Conservation (phyloP, 2,888 invertebrate species). For the Antheraea assamensis region DNA sequence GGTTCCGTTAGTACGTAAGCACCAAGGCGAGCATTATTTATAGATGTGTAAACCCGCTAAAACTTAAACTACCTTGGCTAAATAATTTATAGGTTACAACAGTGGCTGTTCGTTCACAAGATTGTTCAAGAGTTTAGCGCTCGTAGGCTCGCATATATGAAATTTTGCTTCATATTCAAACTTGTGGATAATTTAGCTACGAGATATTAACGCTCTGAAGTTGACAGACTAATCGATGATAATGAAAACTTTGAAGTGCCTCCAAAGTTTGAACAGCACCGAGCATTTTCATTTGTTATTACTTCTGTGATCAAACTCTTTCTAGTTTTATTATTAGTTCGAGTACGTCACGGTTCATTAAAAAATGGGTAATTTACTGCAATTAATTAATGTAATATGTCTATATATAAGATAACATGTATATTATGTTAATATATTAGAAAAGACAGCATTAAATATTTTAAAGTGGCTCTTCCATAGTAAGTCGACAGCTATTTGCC, state of each 20-base stretch:
- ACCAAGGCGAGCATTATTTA: conserved; percentile 48
- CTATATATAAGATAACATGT: too few species aligned
- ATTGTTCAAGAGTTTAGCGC: conserved; percentile 55
- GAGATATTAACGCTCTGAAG: conserved; percentile 37
- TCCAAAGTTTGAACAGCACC: conserved; percentile 3
- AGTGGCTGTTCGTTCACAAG: conserved; percentile 46
- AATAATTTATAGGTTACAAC: conserved; percentile 61
- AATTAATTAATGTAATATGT: too few species aligned
- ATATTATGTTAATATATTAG: too few species aligned
- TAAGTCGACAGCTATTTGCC: too few species aligned
- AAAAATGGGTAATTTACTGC: too few species aligned
- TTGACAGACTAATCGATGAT: conserved; percentile 27
- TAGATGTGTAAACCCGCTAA: conserved; percentile 49
- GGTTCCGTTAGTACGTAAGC: conserved; percentile 39
- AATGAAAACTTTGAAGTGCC: conserved; percentile 23
- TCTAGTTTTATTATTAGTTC: neutral
- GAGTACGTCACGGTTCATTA: neutral
- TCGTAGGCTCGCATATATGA: conserved; percentile 22
- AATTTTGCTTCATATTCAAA: conserved; percentile 33
- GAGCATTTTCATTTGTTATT: neutral
- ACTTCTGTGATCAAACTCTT: neutral
- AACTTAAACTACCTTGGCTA: conserved; percentile 55
- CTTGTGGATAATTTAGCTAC: conserved; percentile 37
- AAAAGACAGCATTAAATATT: too few species aligned
- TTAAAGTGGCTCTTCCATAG: too few species aligned